Conservation (phyloP, 2,797 vertebrate genomes). For the Tragelaphus oryx region DNA sequence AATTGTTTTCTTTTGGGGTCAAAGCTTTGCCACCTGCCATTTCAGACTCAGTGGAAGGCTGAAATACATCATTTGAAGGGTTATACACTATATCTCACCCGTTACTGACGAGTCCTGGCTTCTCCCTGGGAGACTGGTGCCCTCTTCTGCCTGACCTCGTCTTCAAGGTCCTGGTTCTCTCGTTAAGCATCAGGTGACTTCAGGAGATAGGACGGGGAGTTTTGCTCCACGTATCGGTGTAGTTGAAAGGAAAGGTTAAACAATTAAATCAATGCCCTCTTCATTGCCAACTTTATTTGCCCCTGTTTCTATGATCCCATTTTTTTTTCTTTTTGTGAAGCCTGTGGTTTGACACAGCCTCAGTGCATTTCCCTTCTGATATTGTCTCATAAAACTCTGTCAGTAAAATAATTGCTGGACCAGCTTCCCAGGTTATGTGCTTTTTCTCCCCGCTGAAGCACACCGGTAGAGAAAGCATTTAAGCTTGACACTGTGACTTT, state of each 20-base stretch:
- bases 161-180: neutral
- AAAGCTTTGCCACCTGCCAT: constrained; percentile 64
- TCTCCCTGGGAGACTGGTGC: neutral
- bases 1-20: constrained; percentile 73
- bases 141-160: neutral
- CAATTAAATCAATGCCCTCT: constrained; percentile 28
- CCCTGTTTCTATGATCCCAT: neutral
- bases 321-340: neutral
- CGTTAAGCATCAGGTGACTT: neutral
- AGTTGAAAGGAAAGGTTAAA: neutral
- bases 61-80: constrained; percentile 66
- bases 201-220: neutral
- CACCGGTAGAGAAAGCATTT: constrained; percentile 52
- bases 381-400: constrained; percentile 50
- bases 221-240: neutral
- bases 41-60: constrained; percentile 50
- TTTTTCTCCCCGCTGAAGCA: neutral
- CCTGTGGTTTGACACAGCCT: constrained; percentile 33
- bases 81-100: constrained; percentile 42
- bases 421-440: constrained; percentile 21
- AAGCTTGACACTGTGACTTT: constrained; percentile 54
- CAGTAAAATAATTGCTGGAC: constrained; percentile 38
- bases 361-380: constrained; percentile 31
- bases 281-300: constrained; percentile 34
- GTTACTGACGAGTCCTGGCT: constrained; percentile 23